Percentiles rank a stretch among this genome's conserved stretches.
These are phyloP conservation scores for Sminthurides bifidus DNA, from an alignment of 1,140 invertebrate species.

Conservation along the genomic window DNA sequence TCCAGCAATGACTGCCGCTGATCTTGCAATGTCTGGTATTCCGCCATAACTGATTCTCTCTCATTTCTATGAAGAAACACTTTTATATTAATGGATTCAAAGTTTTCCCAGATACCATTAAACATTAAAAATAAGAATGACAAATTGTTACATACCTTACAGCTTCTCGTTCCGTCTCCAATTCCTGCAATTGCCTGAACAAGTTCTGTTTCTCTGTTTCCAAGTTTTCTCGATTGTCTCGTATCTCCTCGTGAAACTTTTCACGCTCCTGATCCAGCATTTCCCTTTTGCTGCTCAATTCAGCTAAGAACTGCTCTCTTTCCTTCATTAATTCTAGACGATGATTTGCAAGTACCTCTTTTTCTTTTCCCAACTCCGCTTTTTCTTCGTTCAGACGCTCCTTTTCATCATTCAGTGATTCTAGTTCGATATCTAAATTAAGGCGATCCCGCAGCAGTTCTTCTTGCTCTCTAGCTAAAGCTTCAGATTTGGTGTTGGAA, in stretches of 20 bases:
- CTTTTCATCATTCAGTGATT: constrained; percentile 27
- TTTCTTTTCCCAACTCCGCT: background rate
- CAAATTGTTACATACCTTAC: no score
- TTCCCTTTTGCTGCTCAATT: background rate
- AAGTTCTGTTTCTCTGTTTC: background rate
- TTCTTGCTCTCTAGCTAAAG: no score
- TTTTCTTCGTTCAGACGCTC: background rate
- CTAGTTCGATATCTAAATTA: constrained; percentile 34
- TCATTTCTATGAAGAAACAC: no score
- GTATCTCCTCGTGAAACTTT: background rate
- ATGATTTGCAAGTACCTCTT: background rate
- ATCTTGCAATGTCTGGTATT: background rate
- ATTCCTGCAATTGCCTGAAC: no score
- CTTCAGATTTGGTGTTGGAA: no score
- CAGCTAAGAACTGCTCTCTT: background rate
- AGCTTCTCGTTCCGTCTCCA: no score
- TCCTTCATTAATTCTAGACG: background rate
- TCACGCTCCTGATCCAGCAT: constrained; percentile 1
- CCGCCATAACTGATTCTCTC: background rate
- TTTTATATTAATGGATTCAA: no score
- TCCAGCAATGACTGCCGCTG: background rate
- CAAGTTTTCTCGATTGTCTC: background rate
- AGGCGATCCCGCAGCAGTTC: constrained; percentile 36
- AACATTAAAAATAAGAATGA: no score
- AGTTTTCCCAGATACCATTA: no score